Conservation (phyloP, 2,888 invertebrate genomes). For the Argyra leucocephala region DNA sequence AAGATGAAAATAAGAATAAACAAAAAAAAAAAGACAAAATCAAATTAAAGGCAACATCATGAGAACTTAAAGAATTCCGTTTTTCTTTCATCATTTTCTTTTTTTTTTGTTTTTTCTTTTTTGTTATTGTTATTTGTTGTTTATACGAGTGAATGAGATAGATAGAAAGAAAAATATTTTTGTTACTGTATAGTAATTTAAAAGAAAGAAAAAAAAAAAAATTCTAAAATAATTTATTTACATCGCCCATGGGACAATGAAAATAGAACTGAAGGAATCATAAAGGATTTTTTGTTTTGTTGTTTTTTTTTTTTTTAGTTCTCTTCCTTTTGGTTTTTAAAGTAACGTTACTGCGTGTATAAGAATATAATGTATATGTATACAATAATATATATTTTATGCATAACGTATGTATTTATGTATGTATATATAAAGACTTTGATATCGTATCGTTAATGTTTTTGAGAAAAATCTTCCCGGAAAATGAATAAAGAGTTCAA, state of each 20-base stretch:
- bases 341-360: background rate
- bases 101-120: background rate
- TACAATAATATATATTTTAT: no score
- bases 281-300: background rate
- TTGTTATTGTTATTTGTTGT: background rate
- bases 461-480: background rate
- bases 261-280: background rate
- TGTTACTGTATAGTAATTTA: background rate
- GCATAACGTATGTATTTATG: no score
- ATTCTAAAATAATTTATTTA: slow-evolving; percentile 2
- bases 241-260: slow-evolving; percentile 3
- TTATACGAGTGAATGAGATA: background rate
- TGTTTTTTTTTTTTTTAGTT: background rate
- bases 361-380: background rate
- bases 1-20: no score
- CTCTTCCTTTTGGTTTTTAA: background rate
- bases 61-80: no score
- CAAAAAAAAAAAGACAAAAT: background rate
- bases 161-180: background rate
- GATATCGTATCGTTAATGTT: no score
- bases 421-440: no score
- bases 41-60: no score
- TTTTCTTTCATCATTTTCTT: no score
- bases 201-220: background rate
- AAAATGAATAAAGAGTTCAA: background rate